Evolutionary conservation across 2,888 invertebrate genomes (phyloP), one percentile per base, ranked within the genome.

Genomic region (Himalopsyche kuldschensis): DNA sequence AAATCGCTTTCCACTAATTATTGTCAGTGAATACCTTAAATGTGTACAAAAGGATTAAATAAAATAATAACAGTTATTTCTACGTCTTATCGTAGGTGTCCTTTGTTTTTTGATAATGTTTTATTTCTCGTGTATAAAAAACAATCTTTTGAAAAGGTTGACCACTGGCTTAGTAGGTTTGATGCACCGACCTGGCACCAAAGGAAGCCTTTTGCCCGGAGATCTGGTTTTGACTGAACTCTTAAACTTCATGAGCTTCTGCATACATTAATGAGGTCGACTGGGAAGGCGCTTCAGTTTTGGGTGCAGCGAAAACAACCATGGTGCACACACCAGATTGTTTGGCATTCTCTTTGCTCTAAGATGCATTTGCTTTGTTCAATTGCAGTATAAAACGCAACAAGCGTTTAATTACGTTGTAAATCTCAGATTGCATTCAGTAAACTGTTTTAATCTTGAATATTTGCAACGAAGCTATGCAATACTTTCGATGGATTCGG

Each of bases 181-280:
- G 27, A 31, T 31, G 31, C 30, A 32, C n/a, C 30, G 17, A 31
- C 31, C 75, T 3, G 27, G 30, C 79, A 47, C 79, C 79, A 79
- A 82, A 79, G 79, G 84, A 79, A 79, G 78, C 79, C 78, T 76
- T 47, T 76, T 81, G 55, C 75, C 55, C 79, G 79, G 35, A 84
- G 41, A 82, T 82, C 84, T 81, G 84, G 81, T 84, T 75, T 84
- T 30, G 75, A 81, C 78, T 79, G 69, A 79, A 55, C 79, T 81
- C 78, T 75, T 63, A 46, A 47, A 75, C 35, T 81, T 78, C 55
- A 81, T 31, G 78, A 83, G 41, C 77, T 69, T 76, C 48, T 30
- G 41, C 83, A 83, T 83, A 80, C 83, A 83, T 83, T 83, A 83
- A 83, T 81, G 84, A 84, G 75, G 78, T 20, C 24, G 80, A 63